Base-by-base conservation (phyloP, 2,113 vertebrate genomes). In the Hemibagrus wyckioides region DNA sequence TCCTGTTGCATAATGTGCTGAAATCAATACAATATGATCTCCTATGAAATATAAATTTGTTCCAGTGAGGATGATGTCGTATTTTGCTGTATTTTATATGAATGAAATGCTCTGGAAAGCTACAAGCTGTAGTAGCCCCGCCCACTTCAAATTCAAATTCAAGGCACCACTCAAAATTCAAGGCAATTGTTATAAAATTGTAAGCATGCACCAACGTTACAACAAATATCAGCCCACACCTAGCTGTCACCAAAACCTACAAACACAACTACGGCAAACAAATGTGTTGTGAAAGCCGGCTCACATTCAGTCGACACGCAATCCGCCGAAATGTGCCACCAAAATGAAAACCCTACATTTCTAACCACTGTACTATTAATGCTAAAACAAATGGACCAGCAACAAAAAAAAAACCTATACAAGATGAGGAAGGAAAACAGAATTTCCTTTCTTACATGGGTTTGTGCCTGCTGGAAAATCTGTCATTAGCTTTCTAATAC, bases 381-480 rank as follows among this genome's bases (percentile, higher is more conserved):
- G 52, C 30, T 56, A 57, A 28, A 73, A 54, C 59, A 57, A 48
- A 86, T n/a, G 2, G n/a, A 39, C 76, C 21, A 71, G 44, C 44
- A 48, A 48, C 44, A 48, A 48, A 48, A 48, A 86, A 57, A 23
- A 86, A 54, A 30, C 48, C 48, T 56, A 73, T 84, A 73, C 67
- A 39, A 39, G 63, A 33, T 28, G 36, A 69, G 61, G 17, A 81
- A 69, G 79, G 36, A 86, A 86, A 80, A 69, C 76, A 71, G 50
- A 50, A 52, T 71, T 80, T 86, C 59, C 85, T 73, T 75, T 57
- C 56, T 61, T 77, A 77, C 56, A 77, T 15, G 36, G 28, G 52
- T 82, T 67, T 86, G 36, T 59, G 85, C 19, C 79, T 86, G 65
- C 79, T 82, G 79, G 48, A 86, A 79, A 86, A 86, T 81, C 85